Conservation (phyloP, 2,113 vertebrate genomes). For the Columba livia region DNA sequence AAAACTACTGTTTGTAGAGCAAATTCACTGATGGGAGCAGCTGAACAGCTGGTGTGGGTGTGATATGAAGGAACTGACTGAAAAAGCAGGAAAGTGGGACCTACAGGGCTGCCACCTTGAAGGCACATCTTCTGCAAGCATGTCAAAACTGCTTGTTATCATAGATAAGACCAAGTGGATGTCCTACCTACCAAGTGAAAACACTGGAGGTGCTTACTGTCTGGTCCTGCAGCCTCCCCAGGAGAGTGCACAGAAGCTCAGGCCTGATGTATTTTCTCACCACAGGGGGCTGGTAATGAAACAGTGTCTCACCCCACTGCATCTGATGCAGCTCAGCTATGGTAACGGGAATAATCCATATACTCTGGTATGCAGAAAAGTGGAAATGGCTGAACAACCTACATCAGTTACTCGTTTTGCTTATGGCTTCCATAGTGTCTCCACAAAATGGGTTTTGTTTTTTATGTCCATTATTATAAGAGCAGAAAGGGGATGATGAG, state of each 20-base stretch:
- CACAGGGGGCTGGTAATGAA: not conserved
- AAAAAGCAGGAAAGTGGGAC: not conserved
- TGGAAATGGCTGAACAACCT: not conserved
- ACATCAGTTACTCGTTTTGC: not conserved
- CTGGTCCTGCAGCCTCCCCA: not conserved
- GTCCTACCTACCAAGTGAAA: not conserved
- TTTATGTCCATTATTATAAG: not conserved
- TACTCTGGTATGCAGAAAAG: not conserved
- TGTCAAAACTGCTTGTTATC: not conserved
- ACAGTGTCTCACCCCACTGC: not conserved
- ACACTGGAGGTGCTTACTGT: not conserved
- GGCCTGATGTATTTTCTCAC: not conserved
- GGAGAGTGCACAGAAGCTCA: not conserved
- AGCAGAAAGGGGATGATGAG: not conserved
- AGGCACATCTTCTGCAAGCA: not conserved
- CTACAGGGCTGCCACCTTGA: not conserved
- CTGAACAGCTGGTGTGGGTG: not conserved
- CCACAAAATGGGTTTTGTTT: not conserved
- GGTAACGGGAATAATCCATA: not conserved
- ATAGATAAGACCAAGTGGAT: not conserved
- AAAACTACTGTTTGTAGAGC: not conserved
- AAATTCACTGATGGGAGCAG: not conserved
- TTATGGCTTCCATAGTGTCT: not conserved
- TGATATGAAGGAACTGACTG: not conserved
- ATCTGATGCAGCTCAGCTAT: accelerated